Evolutionary conservation across 2,797 vertebrate genomes (phyloP).

Genomic region (Heteromormyrus szaboi): DNA sequence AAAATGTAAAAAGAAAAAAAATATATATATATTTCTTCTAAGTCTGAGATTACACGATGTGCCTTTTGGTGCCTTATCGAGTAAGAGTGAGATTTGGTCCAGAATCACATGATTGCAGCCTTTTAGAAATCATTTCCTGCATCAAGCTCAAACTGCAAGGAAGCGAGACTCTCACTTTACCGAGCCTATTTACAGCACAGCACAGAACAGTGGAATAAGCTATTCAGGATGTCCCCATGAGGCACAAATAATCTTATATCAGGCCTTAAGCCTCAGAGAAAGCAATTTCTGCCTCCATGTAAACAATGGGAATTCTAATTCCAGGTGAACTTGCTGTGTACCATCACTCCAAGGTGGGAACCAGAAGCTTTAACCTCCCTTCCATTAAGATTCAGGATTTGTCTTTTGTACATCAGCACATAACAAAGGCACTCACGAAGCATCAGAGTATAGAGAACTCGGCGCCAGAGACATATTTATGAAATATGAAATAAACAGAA

Average conservation of each 20-base stretch:
- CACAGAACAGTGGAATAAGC: background rate
- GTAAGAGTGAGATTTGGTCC: background rate
- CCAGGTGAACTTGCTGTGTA: background rate
- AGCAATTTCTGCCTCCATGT: background rate
- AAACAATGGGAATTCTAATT: background rate
- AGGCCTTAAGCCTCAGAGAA: background rate
- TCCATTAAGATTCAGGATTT: background rate
- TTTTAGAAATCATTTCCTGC: slow-evolving; percentile 1
- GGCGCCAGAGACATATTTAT: background rate
- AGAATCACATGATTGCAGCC: background rate
- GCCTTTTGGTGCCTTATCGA: background rate
- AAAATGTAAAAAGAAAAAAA: background rate
- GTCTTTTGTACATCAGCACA: background rate
- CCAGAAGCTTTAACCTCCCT: background rate
- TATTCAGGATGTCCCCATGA: background rate
- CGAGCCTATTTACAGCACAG: background rate
- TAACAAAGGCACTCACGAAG: background rate
- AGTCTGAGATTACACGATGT: background rate
- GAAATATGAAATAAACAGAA: background rate
- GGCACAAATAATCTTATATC: background rate
- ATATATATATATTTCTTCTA: background rate
- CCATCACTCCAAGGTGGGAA: background rate
- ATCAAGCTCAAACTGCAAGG: background rate
- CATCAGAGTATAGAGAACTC: background rate
- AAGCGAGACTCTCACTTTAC: background rate